A percentile compares a stretch with the other conserved stretches of the same genome.
phyloP scores from a whole-genome alignment of 1,140 invertebrate species.

The Scaptomyza graminum region DNA sequence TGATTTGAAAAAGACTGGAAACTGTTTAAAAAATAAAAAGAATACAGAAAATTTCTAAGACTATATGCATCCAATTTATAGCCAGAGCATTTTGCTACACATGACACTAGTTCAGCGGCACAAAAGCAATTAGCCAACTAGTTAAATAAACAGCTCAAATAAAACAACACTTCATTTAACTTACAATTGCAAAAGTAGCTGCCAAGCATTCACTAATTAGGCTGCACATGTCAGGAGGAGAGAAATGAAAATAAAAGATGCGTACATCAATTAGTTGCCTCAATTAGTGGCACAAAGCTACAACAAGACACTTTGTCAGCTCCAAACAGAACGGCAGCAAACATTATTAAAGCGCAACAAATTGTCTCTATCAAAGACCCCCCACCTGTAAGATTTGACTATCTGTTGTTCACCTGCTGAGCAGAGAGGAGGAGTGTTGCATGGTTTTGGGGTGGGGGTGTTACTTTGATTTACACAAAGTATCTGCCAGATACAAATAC shows the following conservation, averaged over 20 bases:
- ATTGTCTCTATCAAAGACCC: slow-evolving; percentile 16
- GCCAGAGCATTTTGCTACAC: too few relatives aligned
- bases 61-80: too few relatives aligned
- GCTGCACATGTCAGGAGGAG: neutral
- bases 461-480: slow-evolving; percentile 76
- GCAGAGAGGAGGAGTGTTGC: neutral
- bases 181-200: slow-evolving; percentile 12
- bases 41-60: too few relatives aligned
- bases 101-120: neutral
- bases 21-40: too few relatives aligned
- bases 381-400: neutral
- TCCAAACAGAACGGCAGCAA: slow-evolving; percentile 51
- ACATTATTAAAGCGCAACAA: slow-evolving; percentile 65
- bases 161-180: neutral
- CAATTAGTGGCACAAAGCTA: slow-evolving; percentile 28
- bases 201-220: slow-evolving; percentile 20
- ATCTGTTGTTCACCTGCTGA: slow-evolving; percentile 16
- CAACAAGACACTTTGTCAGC: slow-evolving; percentile 11
- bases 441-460: too few relatives aligned
- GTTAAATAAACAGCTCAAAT: neutral
- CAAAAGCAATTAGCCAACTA: neutral
- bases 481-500: slow-evolving; percentile 68
- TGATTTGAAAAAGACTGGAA: too few relatives aligned
- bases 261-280: slow-evolving; percentile 34
- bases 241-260: neutral